These are phyloP conservation scores for Bothrops alternatus DNA, from an alignment of 2,797 vertebrate genomes.

Conservation along the genomic window DNA sequence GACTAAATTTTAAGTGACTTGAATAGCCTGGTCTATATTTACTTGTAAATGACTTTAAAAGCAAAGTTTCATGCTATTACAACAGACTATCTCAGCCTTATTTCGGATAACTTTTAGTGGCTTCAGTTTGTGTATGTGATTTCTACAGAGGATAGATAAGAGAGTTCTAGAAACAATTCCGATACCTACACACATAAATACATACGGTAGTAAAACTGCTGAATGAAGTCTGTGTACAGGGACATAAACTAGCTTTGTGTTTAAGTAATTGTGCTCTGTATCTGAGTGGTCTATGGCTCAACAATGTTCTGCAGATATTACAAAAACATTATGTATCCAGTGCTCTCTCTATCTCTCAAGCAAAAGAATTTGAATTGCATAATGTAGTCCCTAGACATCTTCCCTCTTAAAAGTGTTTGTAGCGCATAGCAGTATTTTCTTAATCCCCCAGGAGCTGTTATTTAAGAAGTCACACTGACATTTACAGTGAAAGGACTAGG, in stretches of 20 bases:
- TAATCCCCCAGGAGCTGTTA: conserved; percentile 36
- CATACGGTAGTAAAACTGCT: neutral
- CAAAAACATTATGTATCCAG: neutral
- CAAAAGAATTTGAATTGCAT: neutral
- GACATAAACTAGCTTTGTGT: neutral
- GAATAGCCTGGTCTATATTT: neutral
- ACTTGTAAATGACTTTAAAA: conserved; percentile 5
- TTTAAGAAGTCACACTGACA: conserved; percentile 20
- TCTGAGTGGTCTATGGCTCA: neutral
- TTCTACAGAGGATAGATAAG: neutral
- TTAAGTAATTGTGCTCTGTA: neutral
- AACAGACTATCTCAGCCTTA: neutral
- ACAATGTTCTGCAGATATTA: neutral
- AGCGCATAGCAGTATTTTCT: conserved; percentile 34
- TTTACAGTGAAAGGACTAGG: conserved; percentile 21
- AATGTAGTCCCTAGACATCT: neutral
- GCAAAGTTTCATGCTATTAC: neutral
- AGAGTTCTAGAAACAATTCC: neutral
- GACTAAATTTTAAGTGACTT: neutral
- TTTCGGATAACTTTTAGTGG: conserved; percentile 10
- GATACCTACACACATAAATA: neutral
- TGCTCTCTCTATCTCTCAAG: neutral
- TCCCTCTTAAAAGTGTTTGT: neutral
- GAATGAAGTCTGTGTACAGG: neutral
- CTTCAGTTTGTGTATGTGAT: conserved; percentile 12